A percentile compares a stretch with the other conserved stretches of the same genome.
These are phyloP conservation scores for Helostoma temminkii DNA, from an alignment of 2,797 vertebrate genomes.

Conservation along the genomic window DNA sequence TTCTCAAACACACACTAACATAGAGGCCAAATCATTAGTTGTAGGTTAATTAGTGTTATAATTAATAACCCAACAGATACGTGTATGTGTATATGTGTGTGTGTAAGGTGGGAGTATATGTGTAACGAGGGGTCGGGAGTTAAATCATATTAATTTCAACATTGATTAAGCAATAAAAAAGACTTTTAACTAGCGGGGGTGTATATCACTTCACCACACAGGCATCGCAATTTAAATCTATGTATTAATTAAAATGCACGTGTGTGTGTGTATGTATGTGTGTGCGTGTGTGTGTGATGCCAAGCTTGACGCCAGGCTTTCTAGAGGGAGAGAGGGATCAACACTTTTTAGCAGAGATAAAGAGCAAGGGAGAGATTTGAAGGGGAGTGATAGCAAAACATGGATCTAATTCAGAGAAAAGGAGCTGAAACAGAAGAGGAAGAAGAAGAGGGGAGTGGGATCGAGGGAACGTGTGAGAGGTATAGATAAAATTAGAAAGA, in stretches of 20 bases:
- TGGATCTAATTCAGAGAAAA: constrained; percentile 72
- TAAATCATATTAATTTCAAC: constrained; percentile 85
- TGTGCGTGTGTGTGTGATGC: constrained; percentile 37
- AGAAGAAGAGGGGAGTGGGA: constrained; percentile 44
- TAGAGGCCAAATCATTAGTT: constrained; percentile 79
- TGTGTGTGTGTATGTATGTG: constrained; percentile 43
- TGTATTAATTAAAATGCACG: constrained; percentile 77
- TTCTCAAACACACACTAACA: constrained; percentile 33
- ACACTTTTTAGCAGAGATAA: constrained; percentile 71
- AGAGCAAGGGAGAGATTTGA: constrained; percentile 43
- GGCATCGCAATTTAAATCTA: constrained; percentile 78
- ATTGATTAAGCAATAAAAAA: constrained; percentile 86
- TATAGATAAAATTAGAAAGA: constrained; percentile 64
- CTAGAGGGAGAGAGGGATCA: constrained; percentile 72
- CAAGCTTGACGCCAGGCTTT: constrained; percentile 52
- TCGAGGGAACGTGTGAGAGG: constrained; percentile 69
- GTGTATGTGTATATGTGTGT: constrained; percentile 27
- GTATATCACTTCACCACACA: constrained; percentile 79
- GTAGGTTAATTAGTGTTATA: constrained; percentile 82
- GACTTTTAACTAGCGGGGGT: constrained; percentile 81
- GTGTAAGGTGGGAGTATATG: constrained; percentile 43
- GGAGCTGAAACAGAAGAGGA: constrained; percentile 36
- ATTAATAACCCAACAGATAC: constrained; percentile 78
- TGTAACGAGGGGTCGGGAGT: constrained; percentile 77
- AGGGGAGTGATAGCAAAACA: constrained; percentile 64